Conservation (phyloP, 2,888 invertebrate genomes). For the Celastrina argiolus region DNA sequence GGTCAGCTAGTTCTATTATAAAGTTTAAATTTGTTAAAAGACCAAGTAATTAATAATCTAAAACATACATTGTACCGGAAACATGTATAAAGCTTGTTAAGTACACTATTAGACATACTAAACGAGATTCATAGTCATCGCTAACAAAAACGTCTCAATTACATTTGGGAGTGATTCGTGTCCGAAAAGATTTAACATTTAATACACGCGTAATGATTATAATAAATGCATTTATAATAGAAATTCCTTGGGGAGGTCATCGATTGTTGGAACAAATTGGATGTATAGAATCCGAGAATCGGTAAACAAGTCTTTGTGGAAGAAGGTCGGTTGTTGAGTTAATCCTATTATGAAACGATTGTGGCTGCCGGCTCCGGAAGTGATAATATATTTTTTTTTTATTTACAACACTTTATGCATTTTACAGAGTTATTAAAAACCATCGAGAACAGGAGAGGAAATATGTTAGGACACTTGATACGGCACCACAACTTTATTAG, state of each 20-base stretch:
- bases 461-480: no score
- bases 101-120: no score
- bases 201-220: constrained; percentile 41
- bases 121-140: background rate
- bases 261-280: constrained; percentile 41
- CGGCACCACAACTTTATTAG: no score
- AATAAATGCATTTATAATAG: constrained; percentile 44
- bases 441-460: no score
- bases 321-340: constrained; percentile 34
- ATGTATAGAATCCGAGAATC: constrained; percentile 29
- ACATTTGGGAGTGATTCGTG: constrained; percentile 2
- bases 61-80: constrained; percentile 7
- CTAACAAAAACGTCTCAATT: constrained; percentile 1
- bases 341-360: constrained; percentile 15
- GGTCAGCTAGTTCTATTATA: no score
- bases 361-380: background rate
- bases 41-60: no score
- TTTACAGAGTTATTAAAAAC: no score
- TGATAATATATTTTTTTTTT: no score
- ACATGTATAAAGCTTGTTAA: no score
- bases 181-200: background rate
- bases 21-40: no score
- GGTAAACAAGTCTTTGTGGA: constrained; percentile 42
- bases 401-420: no score
- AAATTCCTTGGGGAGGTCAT: constrained; percentile 52